Evolutionary conservation across 2,888 invertebrate species (phyloP), one percentile per base, ranked within the genome.

Genomic region (Galerucella calmariensis): DNA sequence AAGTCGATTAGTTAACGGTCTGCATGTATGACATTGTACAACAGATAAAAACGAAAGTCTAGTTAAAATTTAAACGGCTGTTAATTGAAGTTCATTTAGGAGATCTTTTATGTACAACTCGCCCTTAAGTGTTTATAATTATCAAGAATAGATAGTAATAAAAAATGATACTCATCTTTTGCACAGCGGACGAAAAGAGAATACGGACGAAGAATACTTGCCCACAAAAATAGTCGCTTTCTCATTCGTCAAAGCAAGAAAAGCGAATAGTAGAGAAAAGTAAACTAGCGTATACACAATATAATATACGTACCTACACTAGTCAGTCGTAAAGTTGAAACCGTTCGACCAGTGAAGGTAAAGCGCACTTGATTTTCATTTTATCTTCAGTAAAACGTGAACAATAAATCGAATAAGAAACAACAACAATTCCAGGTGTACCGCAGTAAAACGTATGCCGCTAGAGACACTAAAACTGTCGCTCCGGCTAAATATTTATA

Each of bases 401-500:
- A 77, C 75, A 72, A 72, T 79, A 79, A 79, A 78, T 77, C 77
- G 77, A 70, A 74, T 62, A 72, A 77, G 76, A 77, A 79, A 77
- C 76, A 78, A 76, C 74, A 77, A 76, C 78, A 75, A 77, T 79
- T 78, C 72, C 74, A 79, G 78, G 76, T 76, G 77, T 75, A 63
- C 78, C 74, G 73, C 77, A 67, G 76, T 79, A 79, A 79, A 78
- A 72, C 68, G 77, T 76, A 72, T 69, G 61, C 59, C 69, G 74
- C 71, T 75, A 67, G 69, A 72, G 73, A 76, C 74, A 77, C 75
- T 78, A 77, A 79, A 79, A 79, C 75, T 77, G 79, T 79, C 78
- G 76, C 75, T 77, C 68, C 58, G 63, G 71, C 77, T 79, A 75
- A 79, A 79, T 79, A 79, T 79, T 78, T 78, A 78, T 79, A 65